Evolutionary conservation across 2,888 invertebrate species (phyloP).

Genomic region (Pammene fasciana): DNA sequence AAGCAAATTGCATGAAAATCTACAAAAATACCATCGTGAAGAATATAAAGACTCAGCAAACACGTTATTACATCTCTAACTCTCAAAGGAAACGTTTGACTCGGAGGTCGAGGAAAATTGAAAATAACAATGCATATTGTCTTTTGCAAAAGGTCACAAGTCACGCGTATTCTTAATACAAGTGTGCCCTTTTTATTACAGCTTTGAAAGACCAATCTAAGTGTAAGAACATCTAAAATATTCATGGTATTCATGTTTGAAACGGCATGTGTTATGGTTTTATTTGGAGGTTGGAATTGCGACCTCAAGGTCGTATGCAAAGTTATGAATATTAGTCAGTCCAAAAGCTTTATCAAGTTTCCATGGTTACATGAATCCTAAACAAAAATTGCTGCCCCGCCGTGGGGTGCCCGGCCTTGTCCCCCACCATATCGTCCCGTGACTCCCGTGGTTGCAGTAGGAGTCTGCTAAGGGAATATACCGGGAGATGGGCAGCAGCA

Average conservation of each 20-base stretch:
- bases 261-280: slow-evolving; percentile 37
- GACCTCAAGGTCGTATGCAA: slow-evolving; percentile 53
- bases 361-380: slow-evolving; percentile 62
- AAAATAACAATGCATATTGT: slow-evolving; percentile 46
- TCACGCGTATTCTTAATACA: background rate
- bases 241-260: slow-evolving; percentile 46
- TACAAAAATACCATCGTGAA: background rate
- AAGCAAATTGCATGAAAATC: background rate
- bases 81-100: slow-evolving; percentile 35
- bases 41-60: background rate
- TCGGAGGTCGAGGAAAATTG: slow-evolving; percentile 47
- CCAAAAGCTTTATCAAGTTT: slow-evolving; percentile 50
- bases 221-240: slow-evolving; percentile 45
- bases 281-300: slow-evolving; percentile 38
- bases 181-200: background rate
- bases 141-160: slow-evolving; percentile 3
- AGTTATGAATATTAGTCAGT: slow-evolving; percentile 55
- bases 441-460: no score
- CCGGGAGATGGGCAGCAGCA: no score
- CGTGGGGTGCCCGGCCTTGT: no score
- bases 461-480: no score
- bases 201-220: background rate
- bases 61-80: slow-evolving; percentile 19
- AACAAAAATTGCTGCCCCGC: slow-evolving; percentile 79
- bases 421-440: no score